A percentile compares a stretch with the other conserved stretches of the same genome.
Conservation (phyloP, 2,797 vertebrate genomes). For the Gallinago stenura region DNA sequence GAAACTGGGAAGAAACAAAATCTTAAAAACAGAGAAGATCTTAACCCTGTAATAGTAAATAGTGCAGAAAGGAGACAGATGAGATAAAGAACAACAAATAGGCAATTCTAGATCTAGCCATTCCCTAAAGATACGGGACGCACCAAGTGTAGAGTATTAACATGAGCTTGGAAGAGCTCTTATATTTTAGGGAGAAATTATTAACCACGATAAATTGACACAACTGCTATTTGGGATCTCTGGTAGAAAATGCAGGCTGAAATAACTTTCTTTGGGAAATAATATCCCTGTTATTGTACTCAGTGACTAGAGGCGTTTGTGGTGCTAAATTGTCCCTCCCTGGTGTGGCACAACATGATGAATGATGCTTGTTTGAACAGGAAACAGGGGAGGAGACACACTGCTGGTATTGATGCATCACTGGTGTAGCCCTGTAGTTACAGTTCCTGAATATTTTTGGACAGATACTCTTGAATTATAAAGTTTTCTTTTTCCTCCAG, state of each 20-base stretch:
- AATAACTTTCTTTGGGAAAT: not conserved
- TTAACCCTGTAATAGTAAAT: too few relatives aligned
- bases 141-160: not conserved
- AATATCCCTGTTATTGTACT: not conserved
- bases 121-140: not conserved
- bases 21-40: not conserved
- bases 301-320: not conserved
- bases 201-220: not conserved
- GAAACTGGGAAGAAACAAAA: not conserved
- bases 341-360: not conserved
- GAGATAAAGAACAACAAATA: not conserved
- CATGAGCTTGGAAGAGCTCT: not conserved
- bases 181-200: not conserved
- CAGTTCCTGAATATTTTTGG: not conserved
- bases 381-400: not conserved
- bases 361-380: not conserved
- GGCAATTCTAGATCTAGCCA: not conserved
- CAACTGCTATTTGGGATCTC: not conserved
- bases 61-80: too few relatives aligned
- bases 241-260: not conserved
- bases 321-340: not conserved
- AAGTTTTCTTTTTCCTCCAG: not conserved
- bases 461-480: not conserved
- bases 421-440: not conserved
- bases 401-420: fast-evolving